Conservation (phyloP, 2,113 vertebrate genomes). For the Petroica traversi region DNA sequence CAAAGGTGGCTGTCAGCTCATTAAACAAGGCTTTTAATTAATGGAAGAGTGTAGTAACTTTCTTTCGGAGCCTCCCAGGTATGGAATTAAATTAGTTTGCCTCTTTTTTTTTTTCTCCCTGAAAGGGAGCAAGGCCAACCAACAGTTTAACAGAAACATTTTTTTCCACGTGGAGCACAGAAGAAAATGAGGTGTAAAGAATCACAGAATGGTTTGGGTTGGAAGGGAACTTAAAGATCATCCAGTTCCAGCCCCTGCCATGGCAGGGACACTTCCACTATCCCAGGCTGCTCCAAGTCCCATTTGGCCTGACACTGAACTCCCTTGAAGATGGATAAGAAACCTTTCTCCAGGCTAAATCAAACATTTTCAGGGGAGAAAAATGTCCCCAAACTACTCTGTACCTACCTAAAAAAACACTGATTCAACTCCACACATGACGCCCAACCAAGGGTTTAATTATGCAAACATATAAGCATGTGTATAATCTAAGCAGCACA, state of each 20-base stretch:
- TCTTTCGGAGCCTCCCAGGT: not conserved
- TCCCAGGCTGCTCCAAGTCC: not conserved
- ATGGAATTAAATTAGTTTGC: not conserved
- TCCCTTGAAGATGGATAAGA: not conserved
- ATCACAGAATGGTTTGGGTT: not conserved
- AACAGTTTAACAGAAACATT: not conserved
- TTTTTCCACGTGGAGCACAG: not conserved
- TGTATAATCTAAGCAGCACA: not conserved
- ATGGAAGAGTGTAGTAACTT: not conserved
- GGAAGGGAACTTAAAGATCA: not conserved
- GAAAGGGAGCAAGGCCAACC: not conserved
- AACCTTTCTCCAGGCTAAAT: not conserved
- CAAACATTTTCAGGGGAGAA: not conserved
- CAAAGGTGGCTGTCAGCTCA: not conserved
- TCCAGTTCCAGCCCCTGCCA: not conserved
- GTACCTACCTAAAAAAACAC: not conserved
- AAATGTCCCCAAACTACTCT: not conserved
- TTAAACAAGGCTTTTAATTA: slow-evolving; percentile 33
- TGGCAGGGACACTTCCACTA: not conserved
- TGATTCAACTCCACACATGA: not conserved
- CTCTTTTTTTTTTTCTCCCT: not conserved
- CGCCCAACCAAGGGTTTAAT: not conserved
- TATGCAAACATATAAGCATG: fast-evolving
- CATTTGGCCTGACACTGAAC: fast-evolving
- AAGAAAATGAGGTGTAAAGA: not conserved